Evolutionary conservation across 2,888 invertebrate species (phyloP), one percentile per base, ranked within the genome.

Genomic region (Sphaerophoria rueppellii): DNA sequence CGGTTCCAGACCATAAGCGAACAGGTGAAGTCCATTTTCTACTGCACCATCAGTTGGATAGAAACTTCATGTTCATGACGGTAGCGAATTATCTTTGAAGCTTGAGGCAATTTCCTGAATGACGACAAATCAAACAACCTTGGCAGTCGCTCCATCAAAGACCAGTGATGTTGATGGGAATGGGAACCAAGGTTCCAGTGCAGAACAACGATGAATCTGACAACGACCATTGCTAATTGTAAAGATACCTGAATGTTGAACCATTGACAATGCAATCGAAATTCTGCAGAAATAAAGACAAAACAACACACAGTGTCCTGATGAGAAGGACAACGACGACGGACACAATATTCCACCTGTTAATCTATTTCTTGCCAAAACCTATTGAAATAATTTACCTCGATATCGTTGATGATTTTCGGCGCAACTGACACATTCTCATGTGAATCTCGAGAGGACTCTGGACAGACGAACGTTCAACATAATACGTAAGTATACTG

Each of bases 361-460:
- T 79, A 83, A 79, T 78, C 74, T 52, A 65, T 79, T 74, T 74
- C 70, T 71, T 48, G 12, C 58, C 60, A 83, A 83, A 83, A 79
- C 79, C 74, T 79, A 83, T 79, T 75, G 74, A 50, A 83, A 75
- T 75, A 83, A 70, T 34, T 67, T 75, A 75, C n/a, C n/a, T n/a
- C n/a, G 74, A 79, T 71, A 82, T 1, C 24, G n/a, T 24, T 2
- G 74, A 75, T 74, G 79, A 58, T 71, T 73, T 78, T 74, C 58
- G 54, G 55, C 65, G 65, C 67, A 75, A 67, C 65, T 79, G 60
- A 79, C 71, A 79, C 74, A 82, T 57, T 75, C 48, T 55, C 40
- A 16, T 46, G 61, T 63, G 69, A 69, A 1, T 2, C 24, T 24
- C 24, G 24, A 24, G 24, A 24, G 24, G 24, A 24, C 24, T 24